Evolutionary conservation across 2,888 invertebrate species (phyloP).

Genomic region (Agapetus fuscipes): DNA sequence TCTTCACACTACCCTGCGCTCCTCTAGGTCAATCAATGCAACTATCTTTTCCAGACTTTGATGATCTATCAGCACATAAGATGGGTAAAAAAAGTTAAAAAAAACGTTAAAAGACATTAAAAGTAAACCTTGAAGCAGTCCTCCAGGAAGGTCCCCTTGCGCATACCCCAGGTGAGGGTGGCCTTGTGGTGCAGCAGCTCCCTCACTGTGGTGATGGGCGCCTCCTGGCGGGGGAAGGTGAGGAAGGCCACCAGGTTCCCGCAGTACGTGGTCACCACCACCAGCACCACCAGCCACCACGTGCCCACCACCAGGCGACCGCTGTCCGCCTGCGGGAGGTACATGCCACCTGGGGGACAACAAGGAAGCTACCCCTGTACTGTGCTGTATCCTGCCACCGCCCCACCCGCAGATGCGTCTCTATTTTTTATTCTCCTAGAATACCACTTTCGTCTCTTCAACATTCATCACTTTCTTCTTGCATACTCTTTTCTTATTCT

Average conservation of each 20-base stretch:
- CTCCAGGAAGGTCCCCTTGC: slow-evolving; percentile 66
- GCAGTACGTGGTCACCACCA: slow-evolving; percentile 84
- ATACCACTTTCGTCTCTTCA: too few relatives aligned
- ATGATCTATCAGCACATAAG: too few relatives aligned
- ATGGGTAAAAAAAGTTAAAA: too few relatives aligned
- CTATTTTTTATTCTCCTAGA: slow-evolving; percentile 6
- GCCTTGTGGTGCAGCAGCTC: slow-evolving; percentile 49
- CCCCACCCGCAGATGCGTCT: background rate
- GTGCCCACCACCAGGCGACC: slow-evolving; percentile 77
- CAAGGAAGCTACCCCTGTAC: too few relatives aligned
- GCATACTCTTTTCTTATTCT: too few relatives aligned
- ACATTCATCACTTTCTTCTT: too few relatives aligned
- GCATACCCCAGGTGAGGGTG: slow-evolving; percentile 65
- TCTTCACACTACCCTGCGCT: too few relatives aligned
- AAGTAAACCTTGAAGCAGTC: slow-evolving; percentile 50
- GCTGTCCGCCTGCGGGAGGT: slow-evolving; percentile 76
- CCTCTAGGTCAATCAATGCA: too few relatives aligned
- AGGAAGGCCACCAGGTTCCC: slow-evolving; percentile 88
- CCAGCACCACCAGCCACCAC: slow-evolving; percentile 88
- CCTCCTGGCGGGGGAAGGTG: slow-evolving; percentile 78
- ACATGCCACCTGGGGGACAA: slow-evolving; percentile 65
- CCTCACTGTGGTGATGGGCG: slow-evolving; percentile 56
- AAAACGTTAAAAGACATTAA: too few relatives aligned
- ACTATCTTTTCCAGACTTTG: too few relatives aligned
- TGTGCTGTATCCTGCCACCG: too few relatives aligned